phyloP scores from a whole-genome alignment of 1,140 invertebrate species.

The Epicauta chinensis region DNA sequence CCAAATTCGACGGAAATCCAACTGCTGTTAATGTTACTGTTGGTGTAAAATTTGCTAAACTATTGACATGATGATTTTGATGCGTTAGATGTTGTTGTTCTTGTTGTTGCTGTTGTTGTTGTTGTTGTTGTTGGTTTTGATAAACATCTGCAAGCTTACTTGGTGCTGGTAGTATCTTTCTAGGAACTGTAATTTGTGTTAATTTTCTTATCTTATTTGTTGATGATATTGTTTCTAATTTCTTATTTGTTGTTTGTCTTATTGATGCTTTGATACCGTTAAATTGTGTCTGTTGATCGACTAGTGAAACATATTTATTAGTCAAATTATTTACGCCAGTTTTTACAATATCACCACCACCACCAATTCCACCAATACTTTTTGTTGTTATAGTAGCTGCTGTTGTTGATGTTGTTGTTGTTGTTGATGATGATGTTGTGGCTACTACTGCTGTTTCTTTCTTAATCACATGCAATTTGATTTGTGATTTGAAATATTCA shows the following conservation, averaged over 20 bases:
- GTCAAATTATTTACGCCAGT: background rate
- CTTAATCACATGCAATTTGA: constrained; percentile 55
- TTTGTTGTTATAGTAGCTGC: no score
- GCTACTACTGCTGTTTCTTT: constrained; percentile 13
- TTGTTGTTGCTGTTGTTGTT: background rate
- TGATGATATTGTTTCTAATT: constrained; percentile 8
- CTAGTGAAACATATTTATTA: constrained; percentile 13
- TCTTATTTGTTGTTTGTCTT: constrained; percentile 5
- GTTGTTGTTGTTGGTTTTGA: constrained; percentile 6
- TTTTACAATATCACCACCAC: no score
- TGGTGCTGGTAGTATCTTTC: constrained; percentile 41
- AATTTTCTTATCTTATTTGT: constrained; percentile 25
- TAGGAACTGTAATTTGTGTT: constrained; percentile 29
- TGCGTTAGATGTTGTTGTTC: background rate
- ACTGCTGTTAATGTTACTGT: constrained; percentile 36
- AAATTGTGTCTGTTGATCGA: constrained; percentile 30
- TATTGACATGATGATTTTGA: background rate
- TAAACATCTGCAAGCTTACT: constrained; percentile 32
- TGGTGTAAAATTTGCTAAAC: constrained; percentile 27
- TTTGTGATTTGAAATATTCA: constrained; percentile 74
- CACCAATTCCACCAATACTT: no score
- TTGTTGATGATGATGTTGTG: background rate
- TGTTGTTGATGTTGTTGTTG: no score
- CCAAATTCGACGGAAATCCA: constrained; percentile 35
- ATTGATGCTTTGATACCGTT: constrained; percentile 17